Percentiles rank a stretch among this genome's conserved stretches.
Conservation (phyloP, 2,113 vertebrate genomes). For the Leucosticte australis region DNA sequence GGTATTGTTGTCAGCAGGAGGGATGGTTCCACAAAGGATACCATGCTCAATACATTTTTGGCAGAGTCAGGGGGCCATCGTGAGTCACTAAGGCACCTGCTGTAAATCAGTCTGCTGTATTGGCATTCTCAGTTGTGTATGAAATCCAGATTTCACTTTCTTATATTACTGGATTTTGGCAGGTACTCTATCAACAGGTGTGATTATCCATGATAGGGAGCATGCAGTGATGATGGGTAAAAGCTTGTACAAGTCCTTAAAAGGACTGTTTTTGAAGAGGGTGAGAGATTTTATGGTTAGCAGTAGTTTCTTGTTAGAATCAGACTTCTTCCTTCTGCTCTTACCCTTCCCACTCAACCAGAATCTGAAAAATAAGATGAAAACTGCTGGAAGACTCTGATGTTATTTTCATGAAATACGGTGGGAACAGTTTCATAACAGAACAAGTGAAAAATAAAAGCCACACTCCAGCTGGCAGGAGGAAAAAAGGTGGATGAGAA, state of each 20-base stretch:
- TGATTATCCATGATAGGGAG: neutral
- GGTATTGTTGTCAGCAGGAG: neutral
- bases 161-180: neutral
- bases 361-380: slow-evolving; percentile 45
- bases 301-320: slow-evolving; percentile 29
- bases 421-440: slow-evolving; percentile 34
- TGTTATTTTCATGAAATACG: slow-evolving; percentile 47
- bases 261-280: neutral
- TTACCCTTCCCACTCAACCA: slow-evolving; percentile 40
- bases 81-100: slow-evolving; percentile 55
- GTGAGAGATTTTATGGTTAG: slow-evolving; percentile 2
- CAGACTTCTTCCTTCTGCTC: slow-evolving; percentile 14
- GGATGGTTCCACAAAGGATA: neutral
- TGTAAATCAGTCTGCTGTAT: neutral
- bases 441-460: slow-evolving; percentile 35
- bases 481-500: neutral
- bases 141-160: slow-evolving; percentile 12
- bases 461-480: neutral
- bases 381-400: slow-evolving; percentile 51
- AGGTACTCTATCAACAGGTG: slow-evolving; percentile 3
- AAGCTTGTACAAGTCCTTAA: neutral
- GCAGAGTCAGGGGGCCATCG: neutral
- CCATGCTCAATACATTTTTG: neutral
- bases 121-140: slow-evolving; percentile 1
- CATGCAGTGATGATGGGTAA: neutral